phyloP scores from a whole-genome alignment of 2,888 invertebrate species.

The Ochropleura leucogaster region DNA sequence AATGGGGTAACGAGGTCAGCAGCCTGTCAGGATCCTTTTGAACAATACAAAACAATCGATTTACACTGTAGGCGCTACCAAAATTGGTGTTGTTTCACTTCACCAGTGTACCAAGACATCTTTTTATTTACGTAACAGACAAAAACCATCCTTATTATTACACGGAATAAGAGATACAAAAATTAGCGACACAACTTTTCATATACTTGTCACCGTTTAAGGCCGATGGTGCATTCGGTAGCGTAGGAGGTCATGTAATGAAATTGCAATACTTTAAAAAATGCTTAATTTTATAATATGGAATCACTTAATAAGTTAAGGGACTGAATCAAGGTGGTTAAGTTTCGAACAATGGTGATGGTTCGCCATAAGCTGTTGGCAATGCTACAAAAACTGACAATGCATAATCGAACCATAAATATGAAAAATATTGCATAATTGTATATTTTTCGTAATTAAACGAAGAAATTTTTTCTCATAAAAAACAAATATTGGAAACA shows the following conservation, averaged over 20 bases:
- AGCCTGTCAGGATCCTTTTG: constrained; percentile 72
- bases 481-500: constrained; percentile 7
- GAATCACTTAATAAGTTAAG: constrained; percentile 67
- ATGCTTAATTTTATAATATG: constrained; percentile 58
- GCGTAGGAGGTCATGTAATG: constrained; percentile 70
- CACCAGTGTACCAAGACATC: constrained; percentile 69
- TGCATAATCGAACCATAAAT: constrained; percentile 15
- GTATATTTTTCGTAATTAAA: background rate
- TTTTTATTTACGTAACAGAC: constrained; percentile 47
- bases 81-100: constrained; percentile 79
- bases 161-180: constrained; percentile 43
- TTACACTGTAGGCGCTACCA: constrained; percentile 80
- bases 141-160: constrained; percentile 49
- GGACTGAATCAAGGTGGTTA: constrained; percentile 69
- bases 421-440: constrained; percentile 22
- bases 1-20: constrained; percentile 78
- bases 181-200: constrained; percentile 20
- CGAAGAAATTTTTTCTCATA: constrained; percentile 6
- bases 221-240: constrained; percentile 65
- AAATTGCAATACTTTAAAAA: constrained; percentile 59
- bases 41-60: constrained; percentile 80
- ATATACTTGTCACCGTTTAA: constrained; percentile 55
- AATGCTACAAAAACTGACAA: constrained; percentile 43
- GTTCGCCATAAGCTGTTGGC: constrained; percentile 35
- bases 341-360: constrained; percentile 61